Evolutionary conservation across 2,113 vertebrate genomes (phyloP), one percentile per base, ranked within the genome.

Genomic region (Ondatra zibethicus): DNA sequence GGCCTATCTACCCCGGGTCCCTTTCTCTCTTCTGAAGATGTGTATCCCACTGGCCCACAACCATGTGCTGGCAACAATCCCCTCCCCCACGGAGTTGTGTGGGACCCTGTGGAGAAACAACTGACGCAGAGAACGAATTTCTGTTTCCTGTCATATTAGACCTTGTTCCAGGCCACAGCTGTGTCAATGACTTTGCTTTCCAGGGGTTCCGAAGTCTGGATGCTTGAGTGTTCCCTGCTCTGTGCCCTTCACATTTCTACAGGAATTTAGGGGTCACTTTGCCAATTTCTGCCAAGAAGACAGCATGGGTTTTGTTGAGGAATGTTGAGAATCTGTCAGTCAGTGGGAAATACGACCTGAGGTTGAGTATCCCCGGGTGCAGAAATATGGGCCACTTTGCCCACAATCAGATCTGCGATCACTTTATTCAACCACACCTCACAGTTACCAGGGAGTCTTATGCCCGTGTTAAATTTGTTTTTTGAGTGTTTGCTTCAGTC

Each of bases 111-210:
- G 33, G 52, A 81, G 33, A 65, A 77, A 50, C 50, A 19, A 1
- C 31, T 45, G 52, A 65, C 42, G 23, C 16, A 17, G 63, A n/a
- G 58, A 61, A 36, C 0, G 10, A 2, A 8, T 75, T 45, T 47
- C 65, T 45, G 19, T 8, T 0, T 70, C n/a, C 76, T n/a, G 0
- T 39, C 17, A 31, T 1, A 2, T 12, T 0, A 7, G 42, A 14
- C 16, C 33, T 25, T 25, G 27, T 7, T 65, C 50, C 17, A 14
- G 0, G 31, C 33, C 13, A 33, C 1, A 2, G 36, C 31, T 16
- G 5, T 11, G 39, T 42, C 19, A n/a, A 16, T 31, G 11, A n/a
- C 3, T 17, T 17, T 7, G 23, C 27, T 75, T 63, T 31, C 36
- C 5, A 5, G 21, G 11, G 3, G 42, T 82, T 65, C 63, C 36